These are phyloP conservation scores for Phoxinus phoxinus DNA, from an alignment of 2,113 vertebrate species.

Conservation along the genomic window DNA sequence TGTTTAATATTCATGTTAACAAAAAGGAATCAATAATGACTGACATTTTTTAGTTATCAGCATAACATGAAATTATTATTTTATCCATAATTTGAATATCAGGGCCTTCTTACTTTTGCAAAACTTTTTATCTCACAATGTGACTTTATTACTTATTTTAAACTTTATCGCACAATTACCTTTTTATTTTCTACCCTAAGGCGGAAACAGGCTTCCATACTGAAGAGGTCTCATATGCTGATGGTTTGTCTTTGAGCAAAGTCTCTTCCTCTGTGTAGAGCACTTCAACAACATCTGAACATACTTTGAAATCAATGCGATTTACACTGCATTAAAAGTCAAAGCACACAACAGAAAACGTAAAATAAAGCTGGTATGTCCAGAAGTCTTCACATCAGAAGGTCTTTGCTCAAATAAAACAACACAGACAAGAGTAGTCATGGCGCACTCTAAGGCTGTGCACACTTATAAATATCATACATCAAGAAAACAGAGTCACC, in stretches of 20 bases:
- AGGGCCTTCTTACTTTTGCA: too few relatives aligned
- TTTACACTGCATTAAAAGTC: too few relatives aligned
- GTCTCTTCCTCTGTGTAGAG: conserved; percentile 1
- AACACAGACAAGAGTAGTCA: conserved; percentile 9
- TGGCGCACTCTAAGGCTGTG: conserved; percentile 5
- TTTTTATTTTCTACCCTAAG: neutral
- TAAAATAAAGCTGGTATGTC: conserved; percentile 1
- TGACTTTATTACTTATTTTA: neutral
- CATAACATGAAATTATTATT: neutral
- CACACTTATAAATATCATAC: conserved; percentile 18
- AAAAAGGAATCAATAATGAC: too few relatives aligned
- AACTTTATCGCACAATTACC: neutral
- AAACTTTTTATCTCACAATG: neutral
- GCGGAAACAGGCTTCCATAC: neutral
- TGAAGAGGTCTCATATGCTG: neutral
- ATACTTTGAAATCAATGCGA: neutral
- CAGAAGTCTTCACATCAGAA: conserved; percentile 37
- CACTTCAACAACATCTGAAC: conserved; percentile 15
- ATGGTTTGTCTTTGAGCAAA: conserved; percentile 3
- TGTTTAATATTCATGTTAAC: neutral
- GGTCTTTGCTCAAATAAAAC: conserved; percentile 14
- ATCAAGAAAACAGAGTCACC: conserved; percentile 32
- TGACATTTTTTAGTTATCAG: neutral
- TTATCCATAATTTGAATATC: neutral
- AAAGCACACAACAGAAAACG: conserved; percentile 4